These are phyloP conservation scores for Oegoconia quadripuncta DNA, from an alignment of 2,888 invertebrate genomes.

Conservation along the genomic window DNA sequence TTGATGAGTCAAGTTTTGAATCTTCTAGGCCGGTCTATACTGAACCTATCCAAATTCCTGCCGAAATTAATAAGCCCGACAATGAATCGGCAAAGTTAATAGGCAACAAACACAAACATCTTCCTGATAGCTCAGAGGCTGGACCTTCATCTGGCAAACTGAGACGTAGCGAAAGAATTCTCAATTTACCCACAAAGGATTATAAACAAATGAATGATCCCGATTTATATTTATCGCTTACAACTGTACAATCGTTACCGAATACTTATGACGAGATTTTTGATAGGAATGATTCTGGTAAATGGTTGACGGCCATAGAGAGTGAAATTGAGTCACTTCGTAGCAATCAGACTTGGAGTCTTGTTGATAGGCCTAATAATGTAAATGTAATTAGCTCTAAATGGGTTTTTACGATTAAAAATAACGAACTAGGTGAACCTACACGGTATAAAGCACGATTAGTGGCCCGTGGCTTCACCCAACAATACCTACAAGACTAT, in stretches of 20 bases:
- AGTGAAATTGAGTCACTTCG: constrained; percentile 8
- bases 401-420: constrained; percentile 11
- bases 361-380: constrained; percentile 5
- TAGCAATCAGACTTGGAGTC: constrained; percentile 5
- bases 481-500: constrained; percentile 10
- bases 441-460: constrained; percentile 11
- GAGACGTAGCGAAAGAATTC: too few relatives aligned
- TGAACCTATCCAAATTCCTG: too few relatives aligned
- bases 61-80: too few relatives aligned
- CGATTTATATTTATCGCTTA: too few relatives aligned
- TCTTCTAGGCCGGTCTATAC: too few relatives aligned
- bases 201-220: too few relatives aligned
- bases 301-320: constrained; percentile 5
- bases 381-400: constrained; percentile 6
- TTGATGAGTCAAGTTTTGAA: too few relatives aligned
- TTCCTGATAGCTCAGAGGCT: too few relatives aligned
- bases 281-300: neutral
- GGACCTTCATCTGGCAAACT: too few relatives aligned
- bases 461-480: constrained; percentile 11
- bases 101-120: too few relatives aligned
- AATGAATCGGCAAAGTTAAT: too few relatives aligned
- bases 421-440: neutral
- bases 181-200: too few relatives aligned
- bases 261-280: constrained; percentile 8
- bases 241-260: neutral